Base-by-base conservation (phyloP, 2,888 invertebrate species). In the Cryptocephalus moraei region DNA sequence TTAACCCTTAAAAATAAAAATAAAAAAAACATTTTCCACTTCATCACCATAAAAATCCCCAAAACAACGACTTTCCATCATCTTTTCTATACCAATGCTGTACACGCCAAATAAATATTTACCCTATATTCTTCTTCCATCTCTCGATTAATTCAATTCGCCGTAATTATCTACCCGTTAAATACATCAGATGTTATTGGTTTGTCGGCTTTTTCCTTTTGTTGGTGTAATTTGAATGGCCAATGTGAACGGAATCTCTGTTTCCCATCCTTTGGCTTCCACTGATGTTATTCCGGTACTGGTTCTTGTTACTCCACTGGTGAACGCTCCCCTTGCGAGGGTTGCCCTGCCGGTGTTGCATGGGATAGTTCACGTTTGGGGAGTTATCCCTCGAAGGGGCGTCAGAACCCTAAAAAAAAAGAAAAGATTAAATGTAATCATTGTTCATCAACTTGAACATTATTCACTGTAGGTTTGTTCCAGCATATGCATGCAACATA, bases 341-440 rank as follows among this genome's bases (percentile, higher is more conserved):
- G 22, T 22, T 22, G 22, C 22, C 22, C 22, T 22, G 22, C 6
- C 22, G 22, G 6, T 22, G 2, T 6, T 22, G 22, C 22, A 22
- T 22, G 22, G 22, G 22, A 22, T 62, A 60, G 45, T 58, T 61
- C 10, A 64, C 55, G 51, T 69, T 70, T 43, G 70, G 69, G 14
- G 70, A 70, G 54, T 65, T 68, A 56, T 70, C 69, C 39, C 70
- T 60, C 8, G 70, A 68, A 22, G 67, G 67, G 41, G 64, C 62
- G 51, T 69, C 68, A 9, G 69, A 69, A 14, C 67, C 68, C 69
- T 36, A 6, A 4, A 12, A 12, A 36, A 2, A 36, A 36, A 11
- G 2, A 36, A 36, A 22, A 22, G 2, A 6, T 22, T 22, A 22
- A 22, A 22, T 22, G 22, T 22, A 22, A 4, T 22, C 22, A 22